Evolutionary conservation across 2,797 vertebrate genomes (phyloP), one percentile per base, ranked within the genome.

Genomic region (Eulemur mongoz): DNA sequence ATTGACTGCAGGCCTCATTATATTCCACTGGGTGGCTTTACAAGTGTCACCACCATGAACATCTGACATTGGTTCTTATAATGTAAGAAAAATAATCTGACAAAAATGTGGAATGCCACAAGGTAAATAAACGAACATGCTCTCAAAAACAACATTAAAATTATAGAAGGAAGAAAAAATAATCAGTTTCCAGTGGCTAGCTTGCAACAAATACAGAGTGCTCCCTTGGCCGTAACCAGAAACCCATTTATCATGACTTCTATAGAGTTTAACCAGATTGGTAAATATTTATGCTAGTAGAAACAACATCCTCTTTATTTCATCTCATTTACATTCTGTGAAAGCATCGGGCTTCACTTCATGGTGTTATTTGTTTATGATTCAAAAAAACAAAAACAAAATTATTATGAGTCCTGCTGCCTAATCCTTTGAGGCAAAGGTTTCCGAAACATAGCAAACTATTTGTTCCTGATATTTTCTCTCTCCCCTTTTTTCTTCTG

Each of bases 211-310:
- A 87, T 35, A 80, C 1, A n/a, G 25, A 88, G 73, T 7, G 6
- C 32, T 88, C 30, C 50, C 59, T 48, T 94, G 86, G 75, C 70
- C 7, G 13, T 17, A 84, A 78, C 30, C 25, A 54, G 63, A 52
- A 48, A 43, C 7, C 45, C n/a, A 40, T 88, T 87, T 70, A 38
- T 82, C 43, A 54, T 50, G 32, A 65, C 76, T 84, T 96, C 61
- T 84, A 7, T 69, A 52, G 78, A 38, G 22, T 96, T 95, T 93
- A 84, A 54, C 35, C 72, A 82, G 38, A 75, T 40, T 67, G 52
- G 78, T 90, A 94, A 97, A 94, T 95, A 96, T 94, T 94, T 90
- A 92, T 80, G 38, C n/a, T 92, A 20, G 54, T 75, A 76, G 93
- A 96, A 93, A 94, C 73, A 78, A 35, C 78, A 85, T 65, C 17